phyloP scores from a whole-genome alignment of 2,797 vertebrate genomes.

The Melanotaenia boesemani region DNA sequence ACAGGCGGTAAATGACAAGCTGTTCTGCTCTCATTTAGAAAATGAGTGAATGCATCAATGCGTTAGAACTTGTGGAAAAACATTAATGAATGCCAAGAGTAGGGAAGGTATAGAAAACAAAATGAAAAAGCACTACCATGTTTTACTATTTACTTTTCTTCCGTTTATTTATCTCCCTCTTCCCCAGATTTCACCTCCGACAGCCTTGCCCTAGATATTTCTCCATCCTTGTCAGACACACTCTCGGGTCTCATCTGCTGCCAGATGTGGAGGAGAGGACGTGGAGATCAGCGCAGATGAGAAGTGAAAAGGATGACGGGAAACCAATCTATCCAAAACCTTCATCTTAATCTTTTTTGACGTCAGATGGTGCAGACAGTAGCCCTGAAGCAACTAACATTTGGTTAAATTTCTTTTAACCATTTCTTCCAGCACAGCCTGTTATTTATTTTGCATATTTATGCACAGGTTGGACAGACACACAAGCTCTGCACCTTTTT shows the following conservation, averaged over 20 bases:
- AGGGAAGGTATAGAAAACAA: slow-evolving; percentile 2
- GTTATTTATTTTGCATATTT: not conserved
- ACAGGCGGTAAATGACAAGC: slow-evolving; percentile 41
- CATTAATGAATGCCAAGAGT: not conserved
- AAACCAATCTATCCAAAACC: slow-evolving; percentile 65
- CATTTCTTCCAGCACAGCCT: slow-evolving; percentile 14
- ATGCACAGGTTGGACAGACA: not conserved
- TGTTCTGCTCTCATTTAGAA: slow-evolving; percentile 37
- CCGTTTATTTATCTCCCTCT: slow-evolving; percentile 7
- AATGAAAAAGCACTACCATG: slow-evolving; percentile 5
- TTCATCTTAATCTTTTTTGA: slow-evolving; percentile 72
- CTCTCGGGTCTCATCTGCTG: slow-evolving; percentile 55
- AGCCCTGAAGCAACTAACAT: slow-evolving; percentile 59
- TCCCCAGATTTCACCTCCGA: slow-evolving; percentile 61
- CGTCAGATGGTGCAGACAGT: slow-evolving; percentile 55
- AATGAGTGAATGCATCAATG: slow-evolving; percentile 39
- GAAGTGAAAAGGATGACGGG: slow-evolving; percentile 74
- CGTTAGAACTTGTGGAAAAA: slow-evolving; percentile 21
- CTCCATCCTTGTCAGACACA: slow-evolving; percentile 62
- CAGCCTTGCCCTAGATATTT: slow-evolving; percentile 70
- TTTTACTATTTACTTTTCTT: slow-evolving; percentile 30
- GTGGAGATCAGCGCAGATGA: slow-evolving; percentile 67
- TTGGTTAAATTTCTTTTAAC: slow-evolving; percentile 6
- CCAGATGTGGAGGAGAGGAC: slow-evolving; percentile 73
- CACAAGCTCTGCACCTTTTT: not conserved